Evolutionary conservation across 2,888 invertebrate species (phyloP).

Genomic region (Campoletis raptor): DNA sequence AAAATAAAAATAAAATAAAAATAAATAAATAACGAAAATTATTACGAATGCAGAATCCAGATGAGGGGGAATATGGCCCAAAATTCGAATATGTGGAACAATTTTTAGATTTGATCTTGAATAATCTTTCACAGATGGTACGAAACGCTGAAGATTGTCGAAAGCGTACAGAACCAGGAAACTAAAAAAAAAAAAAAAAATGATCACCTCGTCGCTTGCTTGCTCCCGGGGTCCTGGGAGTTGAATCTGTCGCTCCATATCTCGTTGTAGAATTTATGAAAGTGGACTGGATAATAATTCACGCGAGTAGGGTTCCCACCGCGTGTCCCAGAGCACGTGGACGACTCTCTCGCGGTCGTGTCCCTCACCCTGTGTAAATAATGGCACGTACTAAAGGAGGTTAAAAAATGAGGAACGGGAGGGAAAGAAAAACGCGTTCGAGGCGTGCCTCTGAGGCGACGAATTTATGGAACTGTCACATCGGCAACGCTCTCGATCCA

Average conservation of each 20-base stretch:
- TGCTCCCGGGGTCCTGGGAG: conserved; percentile 73
- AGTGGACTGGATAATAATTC: conserved; percentile 78
- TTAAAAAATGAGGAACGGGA: background rate
- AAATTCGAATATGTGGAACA: no score
- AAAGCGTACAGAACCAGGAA: background rate
- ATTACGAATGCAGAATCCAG: background rate
- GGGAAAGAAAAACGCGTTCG: conserved; percentile 36
- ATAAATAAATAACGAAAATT: background rate
- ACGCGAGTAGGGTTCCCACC: conserved; percentile 72
- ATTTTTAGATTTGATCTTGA: no score
- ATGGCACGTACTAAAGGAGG: conserved; percentile 74
- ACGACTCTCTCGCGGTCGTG: conserved; percentile 49
- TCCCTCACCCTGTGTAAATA: conserved; percentile 74
- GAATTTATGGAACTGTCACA: conserved; percentile 44
- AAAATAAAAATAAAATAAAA: background rate
- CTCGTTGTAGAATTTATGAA: conserved; percentile 80
- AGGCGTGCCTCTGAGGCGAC: conserved; percentile 12
- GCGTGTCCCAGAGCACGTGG: conserved; percentile 55
- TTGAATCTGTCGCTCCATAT: conserved; percentile 82
- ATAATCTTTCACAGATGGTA: background rate
- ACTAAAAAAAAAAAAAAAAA: conserved; percentile 41
- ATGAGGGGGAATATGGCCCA: no score
- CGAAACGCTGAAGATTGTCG: background rate
- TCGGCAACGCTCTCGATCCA: conserved; percentile 41
- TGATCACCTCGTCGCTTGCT: conserved; percentile 62